Evolutionary conservation across 2,113 vertebrate species (phyloP).

Genomic region (Tonatia bakeri): DNA sequence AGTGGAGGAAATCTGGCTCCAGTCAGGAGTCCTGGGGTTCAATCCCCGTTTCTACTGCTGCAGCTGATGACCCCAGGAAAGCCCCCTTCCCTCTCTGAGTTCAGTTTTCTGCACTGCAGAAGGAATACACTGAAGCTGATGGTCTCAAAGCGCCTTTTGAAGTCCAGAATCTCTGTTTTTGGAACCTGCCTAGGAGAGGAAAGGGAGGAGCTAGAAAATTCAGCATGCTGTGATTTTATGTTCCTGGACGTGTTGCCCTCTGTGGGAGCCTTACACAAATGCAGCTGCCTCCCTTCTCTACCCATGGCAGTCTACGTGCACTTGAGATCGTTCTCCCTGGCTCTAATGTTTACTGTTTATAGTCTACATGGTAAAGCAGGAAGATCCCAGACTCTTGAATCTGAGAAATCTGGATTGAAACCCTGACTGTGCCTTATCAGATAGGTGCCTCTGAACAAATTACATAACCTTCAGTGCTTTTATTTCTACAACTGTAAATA

Average conservation of each 20-base stretch:
- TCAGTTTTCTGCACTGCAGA: not conserved
- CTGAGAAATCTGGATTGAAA: not conserved
- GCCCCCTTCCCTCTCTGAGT: not conserved
- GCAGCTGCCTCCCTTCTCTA: not conserved
- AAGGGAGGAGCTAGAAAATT: not conserved
- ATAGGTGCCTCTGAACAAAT: not conserved
- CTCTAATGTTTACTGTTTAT: rapidly evolving
- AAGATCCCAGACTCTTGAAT: not conserved
- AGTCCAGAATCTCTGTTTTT: not conserved
- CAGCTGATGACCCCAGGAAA: not conserved
- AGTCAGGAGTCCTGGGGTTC: not conserved
- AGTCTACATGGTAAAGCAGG: not conserved
- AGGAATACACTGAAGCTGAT: not conserved
- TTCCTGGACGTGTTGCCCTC: not conserved
- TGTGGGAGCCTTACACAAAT: not conserved
- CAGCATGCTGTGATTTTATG: not conserved
- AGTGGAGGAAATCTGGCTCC: not conserved
- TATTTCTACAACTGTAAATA: not conserved
- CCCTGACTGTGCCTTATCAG: not conserved
- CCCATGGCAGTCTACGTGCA: not conserved
- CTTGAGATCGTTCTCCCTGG: not conserved
- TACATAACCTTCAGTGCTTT: not conserved
- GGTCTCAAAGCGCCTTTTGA: not conserved
- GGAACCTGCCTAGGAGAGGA: not conserved
- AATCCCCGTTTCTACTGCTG: not conserved